Conservation (phyloP, 2,888 invertebrate genomes). For the Zaprionus bogoriensis region DNA sequence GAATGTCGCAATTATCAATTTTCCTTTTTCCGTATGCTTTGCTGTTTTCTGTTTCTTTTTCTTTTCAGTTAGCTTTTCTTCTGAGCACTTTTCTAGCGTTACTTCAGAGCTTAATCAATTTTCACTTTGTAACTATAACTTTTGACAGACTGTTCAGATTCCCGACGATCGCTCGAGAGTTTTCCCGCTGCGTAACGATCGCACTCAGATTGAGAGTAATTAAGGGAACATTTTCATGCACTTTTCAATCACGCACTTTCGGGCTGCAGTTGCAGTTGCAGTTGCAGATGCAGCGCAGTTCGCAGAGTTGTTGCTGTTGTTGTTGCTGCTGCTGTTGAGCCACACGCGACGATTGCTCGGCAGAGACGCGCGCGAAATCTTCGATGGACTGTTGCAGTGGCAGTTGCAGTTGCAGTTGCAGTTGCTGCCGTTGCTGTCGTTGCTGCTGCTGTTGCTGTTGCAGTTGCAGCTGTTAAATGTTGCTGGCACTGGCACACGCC, state of each 20-base stretch:
- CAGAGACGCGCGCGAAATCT: slow-evolving; percentile 57
- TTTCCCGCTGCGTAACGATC: slow-evolving; percentile 10
- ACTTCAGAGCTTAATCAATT: background rate
- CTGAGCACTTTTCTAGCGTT: background rate
- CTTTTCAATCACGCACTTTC: slow-evolving; percentile 17
- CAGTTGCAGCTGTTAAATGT: slow-evolving; percentile 55
- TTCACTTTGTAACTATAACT: slow-evolving; percentile 2
- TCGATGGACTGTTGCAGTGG: slow-evolving; percentile 34
- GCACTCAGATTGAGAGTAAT: slow-evolving; percentile 22
- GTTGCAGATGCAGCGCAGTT: slow-evolving; percentile 6
- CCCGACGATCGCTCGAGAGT: slow-evolving; percentile 13
- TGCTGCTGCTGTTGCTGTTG: slow-evolving; percentile 29
- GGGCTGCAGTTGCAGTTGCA: slow-evolving; percentile 30
- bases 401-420: slow-evolving; percentile 29
- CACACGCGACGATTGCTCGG: slow-evolving; percentile 54
- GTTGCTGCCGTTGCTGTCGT: slow-evolving; percentile 46
- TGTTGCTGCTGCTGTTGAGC: slow-evolving; percentile 29
- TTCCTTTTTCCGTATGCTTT: too few relatives aligned
- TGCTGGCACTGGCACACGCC: slow-evolving; percentile 67
- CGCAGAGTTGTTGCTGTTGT: slow-evolving; percentile 14
- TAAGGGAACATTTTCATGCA: slow-evolving; percentile 19
- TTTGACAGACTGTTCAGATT: background rate
- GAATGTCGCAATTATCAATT: background rate
- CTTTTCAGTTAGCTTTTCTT: background rate
- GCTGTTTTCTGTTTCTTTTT: background rate